phyloP scores from a whole-genome alignment of 1,140 invertebrate genomes.

The Caerostris extrusa region DNA sequence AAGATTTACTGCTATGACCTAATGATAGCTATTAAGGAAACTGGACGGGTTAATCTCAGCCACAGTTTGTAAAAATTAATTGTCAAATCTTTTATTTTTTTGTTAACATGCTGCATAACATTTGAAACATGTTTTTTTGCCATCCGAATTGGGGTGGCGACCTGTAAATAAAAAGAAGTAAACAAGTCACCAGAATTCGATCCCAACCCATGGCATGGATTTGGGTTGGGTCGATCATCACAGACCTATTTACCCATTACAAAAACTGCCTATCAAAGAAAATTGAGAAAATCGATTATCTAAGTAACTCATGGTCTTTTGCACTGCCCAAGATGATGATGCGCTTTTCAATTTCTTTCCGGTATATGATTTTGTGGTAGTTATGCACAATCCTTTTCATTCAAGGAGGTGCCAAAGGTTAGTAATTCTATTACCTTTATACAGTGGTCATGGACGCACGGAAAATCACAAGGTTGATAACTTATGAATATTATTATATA shows the following conservation, averaged over 20 bases:
- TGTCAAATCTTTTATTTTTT: not conserved
- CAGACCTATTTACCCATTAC: conserved; percentile 70
- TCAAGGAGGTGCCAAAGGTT: not conserved
- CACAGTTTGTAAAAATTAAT: not conserved
- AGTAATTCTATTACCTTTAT: not conserved
- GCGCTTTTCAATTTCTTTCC: conserved; percentile 45
- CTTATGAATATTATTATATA: not conserved
- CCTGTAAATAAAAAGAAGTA: conserved; percentile 20
- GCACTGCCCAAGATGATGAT: not conserved
- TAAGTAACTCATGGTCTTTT: conserved; percentile 20
- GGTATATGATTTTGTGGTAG: not conserved
- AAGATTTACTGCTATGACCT: not conserved
- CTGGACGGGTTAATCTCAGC: not conserved
- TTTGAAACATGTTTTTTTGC: not conserved
- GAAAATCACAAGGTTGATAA: not conserved
- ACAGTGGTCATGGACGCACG: not conserved
- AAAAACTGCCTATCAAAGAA: conserved; percentile 65
- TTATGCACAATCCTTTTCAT: not conserved
- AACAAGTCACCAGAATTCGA: conserved; percentile 12
- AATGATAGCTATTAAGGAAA: not conserved
- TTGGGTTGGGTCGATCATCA: conserved; percentile 47
- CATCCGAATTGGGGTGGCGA: conserved; percentile 1
- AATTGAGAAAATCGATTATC: conserved; percentile 75
- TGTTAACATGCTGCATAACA: not conserved
- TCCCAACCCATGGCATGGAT: not conserved